A percentile compares a stretch with the other conserved stretches of the same genome.
Conservation (phyloP, 2,797 vertebrate species). For the Sebastolobus alascanus region DNA sequence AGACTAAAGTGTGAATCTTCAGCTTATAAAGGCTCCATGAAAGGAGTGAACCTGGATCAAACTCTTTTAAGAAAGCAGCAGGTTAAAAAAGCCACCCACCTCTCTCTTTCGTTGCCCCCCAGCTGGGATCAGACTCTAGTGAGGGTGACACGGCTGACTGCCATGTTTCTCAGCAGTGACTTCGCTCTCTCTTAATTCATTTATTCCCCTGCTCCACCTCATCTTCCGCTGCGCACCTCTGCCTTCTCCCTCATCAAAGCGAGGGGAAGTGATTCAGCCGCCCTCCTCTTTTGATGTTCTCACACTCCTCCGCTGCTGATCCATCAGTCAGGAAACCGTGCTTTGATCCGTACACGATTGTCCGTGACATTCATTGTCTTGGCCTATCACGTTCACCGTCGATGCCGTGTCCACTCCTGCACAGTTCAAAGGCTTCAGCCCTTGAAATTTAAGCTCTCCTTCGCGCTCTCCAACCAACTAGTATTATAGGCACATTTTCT, state of each 20-base stretch:
- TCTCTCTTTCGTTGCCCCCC: not conserved
- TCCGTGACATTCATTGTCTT: constrained; percentile 45
- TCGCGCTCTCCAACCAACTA: not conserved
- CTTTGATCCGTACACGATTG: constrained; percentile 65
- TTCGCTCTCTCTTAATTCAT: constrained; percentile 54
- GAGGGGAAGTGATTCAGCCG: constrained; percentile 38
- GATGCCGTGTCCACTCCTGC: constrained; percentile 34
- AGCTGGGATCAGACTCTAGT: constrained; percentile 19
- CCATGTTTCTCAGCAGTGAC: constrained; percentile 24
- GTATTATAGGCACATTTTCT: constrained; percentile 19
- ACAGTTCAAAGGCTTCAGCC: constrained; percentile 44
- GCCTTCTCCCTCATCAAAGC: constrained; percentile 63
- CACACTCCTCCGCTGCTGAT: constrained; percentile 35
- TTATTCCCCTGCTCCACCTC: constrained; percentile 39
- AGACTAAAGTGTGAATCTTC: not conserved
- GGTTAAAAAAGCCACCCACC: not conserved
- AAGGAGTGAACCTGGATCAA: constrained; percentile 16
- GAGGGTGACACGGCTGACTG: constrained; percentile 16
- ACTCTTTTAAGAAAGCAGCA: constrained; percentile 8
- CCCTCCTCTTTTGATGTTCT: constrained; percentile 57
- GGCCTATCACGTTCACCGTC: constrained; percentile 39
- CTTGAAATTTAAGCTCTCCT: constrained; percentile 32
- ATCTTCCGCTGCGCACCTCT: constrained; percentile 20
- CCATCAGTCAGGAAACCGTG: constrained; percentile 50
- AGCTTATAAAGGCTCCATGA: not conserved